phyloP scores from a whole-genome alignment of 2,797 vertebrate species.

The Simalia tracyae region DNA sequence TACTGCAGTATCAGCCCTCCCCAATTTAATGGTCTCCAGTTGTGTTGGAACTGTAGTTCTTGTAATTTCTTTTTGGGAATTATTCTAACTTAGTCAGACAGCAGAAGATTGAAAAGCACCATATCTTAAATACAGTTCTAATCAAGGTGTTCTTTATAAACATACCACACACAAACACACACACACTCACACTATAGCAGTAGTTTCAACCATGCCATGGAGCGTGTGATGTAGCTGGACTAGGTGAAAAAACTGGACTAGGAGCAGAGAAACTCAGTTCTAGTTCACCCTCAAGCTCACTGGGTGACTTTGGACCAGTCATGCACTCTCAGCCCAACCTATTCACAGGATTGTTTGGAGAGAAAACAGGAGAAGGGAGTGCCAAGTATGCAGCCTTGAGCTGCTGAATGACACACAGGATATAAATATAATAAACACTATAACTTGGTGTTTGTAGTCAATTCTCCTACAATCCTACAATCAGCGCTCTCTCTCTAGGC shows the following conservation, averaged over 20 bases:
- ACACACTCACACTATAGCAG: background rate
- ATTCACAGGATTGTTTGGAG: background rate
- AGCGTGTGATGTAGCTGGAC: too few species aligned
- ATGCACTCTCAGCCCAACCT: background rate
- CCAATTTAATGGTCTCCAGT: background rate
- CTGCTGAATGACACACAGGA: background rate
- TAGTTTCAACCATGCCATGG: background rate
- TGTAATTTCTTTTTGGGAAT: too few species aligned
- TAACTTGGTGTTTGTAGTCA: background rate
- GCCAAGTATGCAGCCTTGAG: background rate
- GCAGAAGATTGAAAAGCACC: background rate
- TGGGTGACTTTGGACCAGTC: background rate
- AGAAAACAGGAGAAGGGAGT: background rate
- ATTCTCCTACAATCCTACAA: background rate
- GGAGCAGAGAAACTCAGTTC: background rate
- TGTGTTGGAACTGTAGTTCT: background rate
- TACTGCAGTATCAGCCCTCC: background rate
- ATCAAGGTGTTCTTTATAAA: background rate
- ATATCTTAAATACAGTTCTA: background rate
- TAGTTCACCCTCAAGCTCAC: background rate
- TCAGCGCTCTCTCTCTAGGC: background rate
- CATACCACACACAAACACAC: too few species aligned
- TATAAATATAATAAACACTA: background rate
- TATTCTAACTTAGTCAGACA: background rate
- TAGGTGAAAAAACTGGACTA: background rate